Conservation (phyloP, 2,888 invertebrate genomes). For the Mythimna loreyi region DNA sequence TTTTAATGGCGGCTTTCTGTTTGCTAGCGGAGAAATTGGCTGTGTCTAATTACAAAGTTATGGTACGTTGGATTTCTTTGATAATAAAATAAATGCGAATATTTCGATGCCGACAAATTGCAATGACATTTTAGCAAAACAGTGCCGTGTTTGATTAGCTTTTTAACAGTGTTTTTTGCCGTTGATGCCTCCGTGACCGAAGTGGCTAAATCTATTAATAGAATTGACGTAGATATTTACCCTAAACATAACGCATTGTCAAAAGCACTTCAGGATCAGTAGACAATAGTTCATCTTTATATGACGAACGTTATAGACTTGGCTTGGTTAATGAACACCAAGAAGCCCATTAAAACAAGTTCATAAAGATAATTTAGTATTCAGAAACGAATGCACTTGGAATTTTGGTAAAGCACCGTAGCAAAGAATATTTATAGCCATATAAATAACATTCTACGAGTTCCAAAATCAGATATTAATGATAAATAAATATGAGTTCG, state of each 20-base stretch:
- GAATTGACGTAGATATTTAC: background rate
- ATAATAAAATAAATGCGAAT: background rate
- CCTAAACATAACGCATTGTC: background rate
- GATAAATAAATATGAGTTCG: slow-evolving; percentile 86
- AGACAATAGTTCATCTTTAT: background rate
- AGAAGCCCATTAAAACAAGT: background rate
- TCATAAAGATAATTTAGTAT: slow-evolving; percentile 5
- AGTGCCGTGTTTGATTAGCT: background rate
- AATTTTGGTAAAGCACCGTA: slow-evolving; percentile 30
- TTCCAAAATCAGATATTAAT: slow-evolving; percentile 78
- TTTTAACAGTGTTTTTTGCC: background rate
- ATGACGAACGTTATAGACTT: background rate
- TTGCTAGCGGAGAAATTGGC: slow-evolving; percentile 48
- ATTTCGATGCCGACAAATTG: background rate
- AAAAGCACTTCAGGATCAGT: background rate
- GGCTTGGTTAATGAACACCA: background rate
- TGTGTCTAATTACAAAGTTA: slow-evolving; percentile 42
- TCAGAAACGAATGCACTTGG: slow-evolving; percentile 12
- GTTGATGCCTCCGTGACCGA: too few species aligned
- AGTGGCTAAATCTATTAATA: too few species aligned
- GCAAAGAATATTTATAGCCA: slow-evolving; percentile 48
- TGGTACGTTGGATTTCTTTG: background rate
- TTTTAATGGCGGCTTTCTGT: slow-evolving; percentile 58
- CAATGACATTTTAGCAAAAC: slow-evolving; percentile 2
- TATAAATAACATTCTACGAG: slow-evolving; percentile 59